Base-by-base conservation (phyloP, 2,888 invertebrate genomes). In the Rugalucina vietnamica region DNA sequence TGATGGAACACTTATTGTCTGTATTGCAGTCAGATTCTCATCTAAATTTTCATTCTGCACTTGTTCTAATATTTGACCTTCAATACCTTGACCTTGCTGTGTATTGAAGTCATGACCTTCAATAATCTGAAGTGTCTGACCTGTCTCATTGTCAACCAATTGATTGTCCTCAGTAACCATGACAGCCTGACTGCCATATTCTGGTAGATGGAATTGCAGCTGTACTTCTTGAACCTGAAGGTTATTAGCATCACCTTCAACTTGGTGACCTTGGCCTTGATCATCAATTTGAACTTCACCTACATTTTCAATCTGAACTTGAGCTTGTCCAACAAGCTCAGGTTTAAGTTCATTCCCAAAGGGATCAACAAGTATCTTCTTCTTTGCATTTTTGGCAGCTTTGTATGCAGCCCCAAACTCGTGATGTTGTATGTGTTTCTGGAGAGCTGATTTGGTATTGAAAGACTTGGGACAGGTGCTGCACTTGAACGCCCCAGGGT, bases 391-490 rank as follows among this genome's bases (percentile, higher is more conserved):
- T 24, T 74, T 50, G 2, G 32, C 50, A 8, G 49, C 21, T 77
- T 24, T 54, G 32, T 27, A n/a, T 60, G 57, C 1, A 1, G 8
- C 34, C 21, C 24, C 12, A 54, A 72, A 79, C 0, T 37, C 57
- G 34, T 89, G 89, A 69, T 95, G 95, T 18, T 93, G 93, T 32
- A 92, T 89, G 88, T 95, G 95, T 3, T 95, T 90, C 43, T 92
- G 89, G 10, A 95, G 90, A 0, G 95, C 94, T 87, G 93, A 95
- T 70, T 94, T 94, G 1, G 95, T 95, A 89, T 95, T 95, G 90
- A 95, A 95, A 27, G 93, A 90, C 80, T 94, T 94, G 32, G 91
- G 89, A 86, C 95, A 95, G 21, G 89, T 81, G 10, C 86, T 76
- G 83, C 95, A 95, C 18, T 91, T 85, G 87, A 91, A 93, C 0